Percentiles rank a stretch among this genome's conserved stretches.
phyloP scores from a whole-genome alignment of 1,140 invertebrate genomes.

The Melipona quadrifasciata region DNA sequence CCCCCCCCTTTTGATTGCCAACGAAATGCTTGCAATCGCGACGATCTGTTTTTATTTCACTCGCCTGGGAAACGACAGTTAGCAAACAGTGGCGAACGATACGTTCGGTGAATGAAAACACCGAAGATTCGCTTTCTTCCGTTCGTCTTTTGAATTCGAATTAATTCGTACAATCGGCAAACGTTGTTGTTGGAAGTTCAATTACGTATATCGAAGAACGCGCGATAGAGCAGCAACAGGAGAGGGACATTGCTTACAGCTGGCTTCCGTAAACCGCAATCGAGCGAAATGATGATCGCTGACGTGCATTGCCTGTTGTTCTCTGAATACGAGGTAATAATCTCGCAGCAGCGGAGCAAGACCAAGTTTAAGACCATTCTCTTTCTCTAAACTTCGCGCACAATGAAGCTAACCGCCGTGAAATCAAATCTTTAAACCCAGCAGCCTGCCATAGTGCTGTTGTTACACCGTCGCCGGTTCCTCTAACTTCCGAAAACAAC shows the following conservation, averaged over 20 bases:
- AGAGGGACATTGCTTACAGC: background rate
- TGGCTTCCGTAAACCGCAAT: constrained; percentile 12
- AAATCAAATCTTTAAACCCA: background rate
- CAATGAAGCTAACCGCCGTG: background rate
- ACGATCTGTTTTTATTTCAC: background rate
- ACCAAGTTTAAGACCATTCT: background rate
- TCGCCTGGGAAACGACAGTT: background rate
- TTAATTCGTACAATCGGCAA: constrained; percentile 7
- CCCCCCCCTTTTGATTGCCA: no score
- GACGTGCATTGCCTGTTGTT: background rate
- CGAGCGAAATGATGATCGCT: background rate
- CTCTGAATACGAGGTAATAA: constrained; percentile 8
- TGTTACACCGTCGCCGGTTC: background rate
- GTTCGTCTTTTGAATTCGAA: background rate
- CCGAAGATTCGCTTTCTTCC: background rate
- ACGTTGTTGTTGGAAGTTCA: background rate
- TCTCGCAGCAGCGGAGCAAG: background rate
- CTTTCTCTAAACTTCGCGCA: background rate
- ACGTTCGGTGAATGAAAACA: background rate
- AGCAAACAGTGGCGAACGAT: background rate
- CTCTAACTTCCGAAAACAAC: background rate
- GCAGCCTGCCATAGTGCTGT: background rate
- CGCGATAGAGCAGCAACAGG: background rate
- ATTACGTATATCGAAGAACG: background rate
- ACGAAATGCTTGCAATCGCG: background rate